Evolutionary conservation across 2,113 vertebrate species (phyloP).

Genomic region (Ammodytes dubius): DNA sequence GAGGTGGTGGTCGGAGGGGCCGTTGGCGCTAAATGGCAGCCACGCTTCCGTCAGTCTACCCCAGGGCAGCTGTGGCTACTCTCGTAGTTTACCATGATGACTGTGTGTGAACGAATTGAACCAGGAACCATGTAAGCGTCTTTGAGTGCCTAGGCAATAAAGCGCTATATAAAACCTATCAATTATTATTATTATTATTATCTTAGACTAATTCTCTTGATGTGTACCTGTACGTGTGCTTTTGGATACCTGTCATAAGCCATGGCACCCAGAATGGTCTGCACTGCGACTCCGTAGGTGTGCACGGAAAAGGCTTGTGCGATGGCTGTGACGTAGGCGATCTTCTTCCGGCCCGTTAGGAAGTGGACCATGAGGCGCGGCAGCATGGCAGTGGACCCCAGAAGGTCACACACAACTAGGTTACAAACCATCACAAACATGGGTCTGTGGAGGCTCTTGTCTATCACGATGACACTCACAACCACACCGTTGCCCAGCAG

Average conservation of each 20-base stretch:
- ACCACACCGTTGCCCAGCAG: constrained; percentile 66
- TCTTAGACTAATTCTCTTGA: too few relatives aligned
- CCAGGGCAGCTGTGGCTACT: too few relatives aligned
- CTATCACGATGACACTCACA: constrained; percentile 39
- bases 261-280: constrained; percentile 70
- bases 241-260: constrained; percentile 73
- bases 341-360: constrained; percentile 54
- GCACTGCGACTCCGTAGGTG: constrained; percentile 43
- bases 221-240: not conserved
- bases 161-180: too few relatives aligned
- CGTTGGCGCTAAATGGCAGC: too few relatives aligned
- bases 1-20: too few relatives aligned
- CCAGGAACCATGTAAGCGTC: too few relatives aligned
- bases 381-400: constrained; percentile 64
- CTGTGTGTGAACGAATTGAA: too few relatives aligned
- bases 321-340: constrained; percentile 54
- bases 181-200: too few relatives aligned
- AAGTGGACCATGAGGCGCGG: constrained; percentile 69
- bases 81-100: too few relatives aligned
- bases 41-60: too few relatives aligned
- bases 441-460: constrained; percentile 69
- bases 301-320: constrained; percentile 70
- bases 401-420: constrained; percentile 64
- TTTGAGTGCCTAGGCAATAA: too few relatives aligned
- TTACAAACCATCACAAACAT: constrained; percentile 74